Evolutionary conservation across 2,888 invertebrate genomes (phyloP), one percentile per base, ranked within the genome.

Genomic region (Lochmaea crataegi): DNA sequence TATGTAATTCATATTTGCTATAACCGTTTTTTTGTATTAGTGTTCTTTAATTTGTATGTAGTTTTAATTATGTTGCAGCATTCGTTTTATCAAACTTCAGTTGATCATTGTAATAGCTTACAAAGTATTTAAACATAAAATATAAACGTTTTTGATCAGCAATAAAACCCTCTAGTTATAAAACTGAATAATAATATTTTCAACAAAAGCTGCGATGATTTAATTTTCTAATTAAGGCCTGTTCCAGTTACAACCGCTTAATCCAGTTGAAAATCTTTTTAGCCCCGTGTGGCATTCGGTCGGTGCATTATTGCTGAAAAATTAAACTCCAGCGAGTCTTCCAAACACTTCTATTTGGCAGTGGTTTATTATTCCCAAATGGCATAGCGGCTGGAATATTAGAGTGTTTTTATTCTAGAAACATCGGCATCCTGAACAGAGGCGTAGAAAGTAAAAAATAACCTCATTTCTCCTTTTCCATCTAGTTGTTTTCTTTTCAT

Each of bases 321-420:
- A 79, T 80, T 79, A 76, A 78, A 74, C 76, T 69, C 58, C 56
- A 60, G 67, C 74, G 75, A 72, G 73, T 74, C 76, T 79, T 78
- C 74, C 66, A 74, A 78, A 78, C 80, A 79, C 79, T 82, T 80
- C 78, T 79, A 80, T 82, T 81, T 78, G 74, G 76, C 78, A 76
- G 75, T 80, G 79, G 80, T 82, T 82, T 82, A 82, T 81, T 82
- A 81, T 82, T 81, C 81, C 80, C 81, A 75, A 76, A 78, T 75
- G 80, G 75, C 78, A 77, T 71, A 77, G 76, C 79, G 77, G 78
- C 80, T 79, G 76, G 79, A 80, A 82, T 82, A 83, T 82, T 81
- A 81, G 78, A 79, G 79, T 78, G 75, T 80, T 79, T 80, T 80
- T 78, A 76, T 78, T 78, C 65, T 66, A 51, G 60, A 72, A 74